Percentiles rank a stretch among this genome's conserved stretches.
phyloP scores from a whole-genome alignment of 2,797 vertebrate genomes.

The Paguma larvata region DNA sequence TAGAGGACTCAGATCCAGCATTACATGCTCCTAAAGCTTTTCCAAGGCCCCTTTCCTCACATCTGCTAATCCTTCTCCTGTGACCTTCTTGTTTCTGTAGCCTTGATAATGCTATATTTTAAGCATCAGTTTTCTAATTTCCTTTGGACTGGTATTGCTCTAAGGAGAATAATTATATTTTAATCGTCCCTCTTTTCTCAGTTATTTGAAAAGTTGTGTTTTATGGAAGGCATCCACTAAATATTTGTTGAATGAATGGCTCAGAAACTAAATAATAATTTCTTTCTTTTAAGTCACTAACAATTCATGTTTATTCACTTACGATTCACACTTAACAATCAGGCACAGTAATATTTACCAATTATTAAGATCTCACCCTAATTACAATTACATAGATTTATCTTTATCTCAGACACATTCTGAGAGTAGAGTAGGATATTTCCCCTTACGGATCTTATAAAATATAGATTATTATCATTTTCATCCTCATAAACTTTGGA shows the following conservation, averaged over 20 bases:
- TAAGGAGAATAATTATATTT: conserved; percentile 5
- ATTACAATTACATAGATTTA: neutral
- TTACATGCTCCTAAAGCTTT: neutral
- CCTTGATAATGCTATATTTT: neutral
- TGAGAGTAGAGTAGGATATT: neutral
- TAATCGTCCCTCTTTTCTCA: conserved; percentile 44
- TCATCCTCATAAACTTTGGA: conserved; percentile 27
- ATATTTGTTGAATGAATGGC: conserved; percentile 25
- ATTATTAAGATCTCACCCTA: conserved; percentile 5
- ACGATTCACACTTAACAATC: neutral
- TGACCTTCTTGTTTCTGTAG: neutral
- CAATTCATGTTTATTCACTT: neutral
- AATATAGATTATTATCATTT: conserved; percentile 44
- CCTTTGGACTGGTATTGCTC: neutral
- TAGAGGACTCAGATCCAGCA: neutral
- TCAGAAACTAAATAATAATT: neutral
- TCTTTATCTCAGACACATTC: conserved; percentile 22
- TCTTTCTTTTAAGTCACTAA: neutral
- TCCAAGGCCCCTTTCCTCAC: neutral
- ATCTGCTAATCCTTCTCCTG: neutral
- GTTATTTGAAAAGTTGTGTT: conserved; percentile 16
- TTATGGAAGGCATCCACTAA: neutral
- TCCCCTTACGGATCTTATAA: neutral
- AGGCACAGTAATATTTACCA: neutral
- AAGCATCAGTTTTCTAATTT: conserved; percentile 38